A percentile compares a stretch with the other conserved stretches of the same genome.
These are phyloP conservation scores for Acrobasis repandana DNA, from an alignment of 2,888 invertebrate genomes.

Conservation along the genomic window DNA sequence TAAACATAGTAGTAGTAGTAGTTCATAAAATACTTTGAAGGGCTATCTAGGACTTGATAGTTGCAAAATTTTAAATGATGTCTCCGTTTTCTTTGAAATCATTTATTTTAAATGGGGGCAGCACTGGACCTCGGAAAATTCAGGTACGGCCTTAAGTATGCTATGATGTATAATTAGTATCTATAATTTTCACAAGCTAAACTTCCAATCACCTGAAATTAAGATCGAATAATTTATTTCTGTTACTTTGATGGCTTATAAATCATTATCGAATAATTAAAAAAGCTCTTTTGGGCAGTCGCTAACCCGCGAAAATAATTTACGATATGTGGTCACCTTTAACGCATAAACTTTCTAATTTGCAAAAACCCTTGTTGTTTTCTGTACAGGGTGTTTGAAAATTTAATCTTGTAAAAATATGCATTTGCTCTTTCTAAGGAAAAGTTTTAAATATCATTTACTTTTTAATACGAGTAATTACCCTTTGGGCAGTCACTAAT, in stretches of 20 bases:
- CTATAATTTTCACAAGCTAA: background rate
- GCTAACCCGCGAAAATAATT: constrained; percentile 72
- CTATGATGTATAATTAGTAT: background rate
- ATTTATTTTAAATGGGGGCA: too few relatives aligned
- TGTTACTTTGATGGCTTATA: constrained; percentile 64
- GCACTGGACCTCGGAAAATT: too few relatives aligned
- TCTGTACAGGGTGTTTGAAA: constrained; percentile 8
- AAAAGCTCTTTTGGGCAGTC: constrained; percentile 61
- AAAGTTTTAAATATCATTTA: background rate
- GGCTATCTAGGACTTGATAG: too few relatives aligned
- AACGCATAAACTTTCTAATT: constrained; percentile 79
- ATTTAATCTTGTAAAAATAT: background rate
- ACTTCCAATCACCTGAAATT: constrained; percentile 4
- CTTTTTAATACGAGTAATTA: too few relatives aligned
- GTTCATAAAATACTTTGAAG: too few relatives aligned
- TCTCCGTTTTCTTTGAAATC: too few relatives aligned
- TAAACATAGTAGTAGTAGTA: too few relatives aligned
- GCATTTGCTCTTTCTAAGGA: background rate
- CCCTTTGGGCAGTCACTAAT: too few relatives aligned
- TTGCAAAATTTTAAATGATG: too few relatives aligned
- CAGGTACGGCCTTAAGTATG: background rate
- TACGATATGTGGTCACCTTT: constrained; percentile 70
- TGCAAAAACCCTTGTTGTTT: constrained; percentile 48
- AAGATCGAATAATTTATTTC: constrained; percentile 52
- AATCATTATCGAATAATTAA: constrained; percentile 76